These are phyloP conservation scores for Noctilio leporinus DNA, from an alignment of 2,113 vertebrate species.

Conservation along the genomic window DNA sequence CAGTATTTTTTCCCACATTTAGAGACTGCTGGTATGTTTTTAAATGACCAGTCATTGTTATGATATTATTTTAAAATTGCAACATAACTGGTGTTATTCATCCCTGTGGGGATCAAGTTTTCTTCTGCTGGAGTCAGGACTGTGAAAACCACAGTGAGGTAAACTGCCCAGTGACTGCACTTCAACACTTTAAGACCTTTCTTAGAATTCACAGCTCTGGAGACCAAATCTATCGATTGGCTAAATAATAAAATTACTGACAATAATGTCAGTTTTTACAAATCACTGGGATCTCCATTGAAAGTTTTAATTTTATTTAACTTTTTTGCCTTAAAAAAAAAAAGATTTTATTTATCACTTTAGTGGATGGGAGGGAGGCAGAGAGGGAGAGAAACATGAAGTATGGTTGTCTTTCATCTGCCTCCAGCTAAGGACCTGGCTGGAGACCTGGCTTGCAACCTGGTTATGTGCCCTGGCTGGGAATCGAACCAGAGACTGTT, in stretches of 20 bases:
- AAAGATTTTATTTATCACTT: no score
- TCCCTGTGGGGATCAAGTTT: accelerated
- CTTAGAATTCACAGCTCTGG: not conserved
- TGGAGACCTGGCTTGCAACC: no score
- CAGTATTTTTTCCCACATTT: not conserved
- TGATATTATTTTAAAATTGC: not conserved
- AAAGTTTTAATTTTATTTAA: no score
- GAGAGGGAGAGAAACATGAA: no score
- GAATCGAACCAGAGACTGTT: no score
- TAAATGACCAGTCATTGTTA: not conserved
- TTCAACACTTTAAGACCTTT: not conserved
- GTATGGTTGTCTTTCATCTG: no score
- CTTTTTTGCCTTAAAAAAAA: no score
- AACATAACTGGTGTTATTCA: not conserved
- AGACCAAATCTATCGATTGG: not conserved
- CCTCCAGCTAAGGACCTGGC: no score
- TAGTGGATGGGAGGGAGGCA: no score
- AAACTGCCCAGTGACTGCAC: not conserved
- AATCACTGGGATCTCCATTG: not conserved
- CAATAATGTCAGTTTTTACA: not conserved
- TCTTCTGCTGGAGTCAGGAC: not conserved
- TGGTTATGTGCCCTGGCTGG: no score
- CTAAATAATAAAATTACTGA: not conserved
- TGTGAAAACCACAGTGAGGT: not conserved
- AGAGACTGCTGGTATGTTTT: not conserved